Evolutionary conservation across 1,140 invertebrate species (phyloP), one percentile per base, ranked within the genome.

Genomic region (Macrotrachela quadricornifera): DNA sequence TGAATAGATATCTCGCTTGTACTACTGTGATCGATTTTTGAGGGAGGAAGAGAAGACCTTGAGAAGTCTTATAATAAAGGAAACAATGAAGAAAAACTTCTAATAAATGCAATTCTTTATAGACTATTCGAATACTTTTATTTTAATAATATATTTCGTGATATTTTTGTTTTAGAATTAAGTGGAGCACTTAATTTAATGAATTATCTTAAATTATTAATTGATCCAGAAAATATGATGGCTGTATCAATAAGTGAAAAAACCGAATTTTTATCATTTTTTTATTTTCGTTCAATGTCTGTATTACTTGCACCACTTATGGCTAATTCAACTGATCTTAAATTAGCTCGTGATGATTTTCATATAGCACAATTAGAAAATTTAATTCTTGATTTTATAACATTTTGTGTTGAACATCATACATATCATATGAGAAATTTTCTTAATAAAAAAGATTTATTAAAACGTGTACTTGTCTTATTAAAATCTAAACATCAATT

Each of bases 391-490:
- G 91, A 97, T 68, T 73, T 99, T 58, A 73, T 97, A 49, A 85
- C 86, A n/a, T 99, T 97, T 70, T 99, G 91, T 72, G 87, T 97
- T n/a, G 92, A 97, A 71, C 90, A 96, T 75, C 94, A 99, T 72
- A 85, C 84, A 46, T 95, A 91, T 74, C 88, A 96, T 70, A 92
- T 96, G 64, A 94, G 94, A 68, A 94, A 91, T 64, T 95, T 86
- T 70, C 83, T 96, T 67, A 77, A 96, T 59, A 86, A 86, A 69
- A 94, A 91, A 74, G 88, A 97, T 74, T 75, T 99, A 57, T 75
- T 97, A 49, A 79, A 83, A 65, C 78, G 83, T 69, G 86, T 97
- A 66, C 74, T 96, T 56, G 85, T 96, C 55, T 75, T 96, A 45
- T 88, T 96, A 81, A 88, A 90, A 69, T 95, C 90, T 36, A 84